Evolutionary conservation across 2,888 invertebrate genomes (phyloP), one percentile per base, ranked within the genome.

Genomic region (Mythimna vitellina): DNA sequence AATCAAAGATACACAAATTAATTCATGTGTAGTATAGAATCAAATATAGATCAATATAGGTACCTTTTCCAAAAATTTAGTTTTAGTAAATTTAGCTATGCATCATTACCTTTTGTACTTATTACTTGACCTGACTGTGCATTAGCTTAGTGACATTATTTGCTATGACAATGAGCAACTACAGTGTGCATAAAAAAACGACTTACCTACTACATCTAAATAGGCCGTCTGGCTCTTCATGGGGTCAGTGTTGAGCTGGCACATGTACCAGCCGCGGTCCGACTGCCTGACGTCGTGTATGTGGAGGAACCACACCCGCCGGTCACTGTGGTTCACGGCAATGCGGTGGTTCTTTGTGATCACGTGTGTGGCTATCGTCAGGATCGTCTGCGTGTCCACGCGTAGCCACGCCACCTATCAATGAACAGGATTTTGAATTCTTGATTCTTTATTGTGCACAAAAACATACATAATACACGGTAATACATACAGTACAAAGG

Each of bases 211-310:
- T 80, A 99, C 98, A 91, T 98, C 98, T 85, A 99, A 96, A 92
- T 98, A 98, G 22, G 98, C 98, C 71, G 98, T 97, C 95, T 99
- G 98, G 91, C 98, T 98, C 92, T 98, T 98, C 99, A 99, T 99
- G 0, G 99, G 99, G 93, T 98, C 98, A 0, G 98, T 99, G 93
- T 99, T 99, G 84, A 99, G 98, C 96, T 99, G 98, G 92, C 99
- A 99, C 98, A 98, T 98, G 95, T 99, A 99, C 97, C 98, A 98
- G 78, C 99, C 98, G 22, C 98, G 97, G 94, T 99, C 99, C 0
- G 97, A 97, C 91, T 98, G 98, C 53, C 97, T 96, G 20, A 99
- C 98, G 92, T 98, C 98, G 74, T 97, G 97, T 87, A 99, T 98
- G 90, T 98, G 98, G 58, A 99, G 96, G 92, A 98, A 98, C 98